Evolutionary conservation across 2,113 vertebrate species (phyloP), one percentile per base, ranked within the genome.

Genomic region (Hiodon tergisus): DNA sequence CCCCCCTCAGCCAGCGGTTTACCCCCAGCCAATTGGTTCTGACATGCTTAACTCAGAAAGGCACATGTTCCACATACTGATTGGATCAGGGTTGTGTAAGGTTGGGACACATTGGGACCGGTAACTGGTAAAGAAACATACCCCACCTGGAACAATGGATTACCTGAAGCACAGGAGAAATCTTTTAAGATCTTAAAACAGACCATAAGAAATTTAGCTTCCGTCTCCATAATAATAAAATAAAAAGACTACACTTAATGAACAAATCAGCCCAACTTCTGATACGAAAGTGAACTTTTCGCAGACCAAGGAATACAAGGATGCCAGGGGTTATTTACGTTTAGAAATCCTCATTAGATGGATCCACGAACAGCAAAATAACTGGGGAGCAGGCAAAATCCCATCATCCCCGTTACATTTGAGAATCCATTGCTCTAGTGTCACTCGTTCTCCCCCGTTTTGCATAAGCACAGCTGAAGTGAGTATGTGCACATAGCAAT

Each of bases 51-150:
- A 87, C 89, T 90, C 90, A 83, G 87, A 86, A 92, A 92, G 91
- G 90, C 90, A 92, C 91, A 84, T 89, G 83, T 87, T 88, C 83
- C 84, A 90, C 88, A 90, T 88, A 87, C 90, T 91, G 88, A 90
- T 87, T 83, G 88, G 86, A 84, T 31, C 55, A 59, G 50, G 54
- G 72, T 4, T 9, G 67, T 9, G 31, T 53, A 62, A 63, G 62
- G 70, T 17, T 52, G 10, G 52, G 66, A 66, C 71, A 62, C 63
- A 67, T 67, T 58, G 53, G n/a, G 71, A 68, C 76, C 61, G 57
- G 65, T 58, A 69, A 68, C 47, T 48, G 69, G 61, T 52, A 65
- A 51, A 4, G 3, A 8, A 69, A 52, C 3, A 17, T 14, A 47
- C 71, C 55, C 16, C 55, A 47, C 47, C 16, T n/a, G 57, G 31